Evolutionary conservation across 2,797 vertebrate species (phyloP).

Genomic region (Scomberomorus guttatus): DNA sequence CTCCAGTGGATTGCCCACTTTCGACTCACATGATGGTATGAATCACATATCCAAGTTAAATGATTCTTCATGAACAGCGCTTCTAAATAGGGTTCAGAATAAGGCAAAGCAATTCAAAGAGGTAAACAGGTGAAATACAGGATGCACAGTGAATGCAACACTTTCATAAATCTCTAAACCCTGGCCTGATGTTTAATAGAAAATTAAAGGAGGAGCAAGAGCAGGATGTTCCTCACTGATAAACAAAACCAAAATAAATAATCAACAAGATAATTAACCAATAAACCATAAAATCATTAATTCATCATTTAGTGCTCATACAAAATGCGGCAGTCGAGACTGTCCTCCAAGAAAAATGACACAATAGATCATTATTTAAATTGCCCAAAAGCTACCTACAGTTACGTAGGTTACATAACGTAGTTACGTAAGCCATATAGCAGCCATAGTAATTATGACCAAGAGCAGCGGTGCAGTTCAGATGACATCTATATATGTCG

Average conservation of each 20-base stretch:
- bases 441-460: too few relatives aligned
- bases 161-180: conserved; percentile 33
- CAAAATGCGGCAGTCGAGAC: too few relatives aligned
- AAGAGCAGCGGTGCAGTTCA: too few relatives aligned
- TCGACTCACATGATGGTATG: conserved; percentile 34
- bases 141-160: background rate
- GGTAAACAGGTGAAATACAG: conserved; percentile 42
- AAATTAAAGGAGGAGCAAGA: conserved; percentile 20
- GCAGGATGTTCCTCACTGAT: conserved; percentile 19
- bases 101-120: conserved; percentile 35
- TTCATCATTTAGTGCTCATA: conserved; percentile 2
- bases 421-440: too few relatives aligned
- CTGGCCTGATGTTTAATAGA: conserved; percentile 17
- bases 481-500: too few relatives aligned
- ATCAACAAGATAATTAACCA: background rate
- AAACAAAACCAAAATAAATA: conserved; percentile 29
- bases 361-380: too few relatives aligned
- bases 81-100: conserved; percentile 29
- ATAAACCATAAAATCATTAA: conserved; percentile 10
- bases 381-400: too few relatives aligned
- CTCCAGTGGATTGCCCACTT: conserved; percentile 48
- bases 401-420: too few relatives aligned
- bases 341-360: too few relatives aligned
- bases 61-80: conserved; percentile 35
- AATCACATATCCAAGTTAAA: conserved; percentile 57